These are phyloP conservation scores for Cynopterus brachyotis DNA, from an alignment of 2,113 vertebrate species.

Conservation along the genomic window DNA sequence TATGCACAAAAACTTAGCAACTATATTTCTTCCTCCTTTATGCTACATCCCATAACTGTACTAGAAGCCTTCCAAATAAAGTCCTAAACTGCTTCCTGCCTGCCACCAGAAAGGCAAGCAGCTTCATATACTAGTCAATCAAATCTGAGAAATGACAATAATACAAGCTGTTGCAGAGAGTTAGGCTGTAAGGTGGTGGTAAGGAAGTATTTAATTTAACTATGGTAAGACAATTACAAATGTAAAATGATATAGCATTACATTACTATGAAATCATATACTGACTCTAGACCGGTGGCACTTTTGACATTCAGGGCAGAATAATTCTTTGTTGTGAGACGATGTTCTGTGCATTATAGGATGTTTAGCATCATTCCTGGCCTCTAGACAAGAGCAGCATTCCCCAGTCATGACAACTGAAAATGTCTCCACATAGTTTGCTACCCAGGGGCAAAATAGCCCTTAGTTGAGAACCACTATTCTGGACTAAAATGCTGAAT, in stretches of 20 bases:
- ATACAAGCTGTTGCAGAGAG: neutral
- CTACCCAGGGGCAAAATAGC: neutral
- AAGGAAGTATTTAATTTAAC: neutral
- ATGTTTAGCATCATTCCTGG: neutral
- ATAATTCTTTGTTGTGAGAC: neutral
- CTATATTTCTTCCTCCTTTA: neutral
- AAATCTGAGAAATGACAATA: neutral
- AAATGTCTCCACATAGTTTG: neutral
- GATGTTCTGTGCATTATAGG: neutral
- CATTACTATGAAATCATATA: neutral
- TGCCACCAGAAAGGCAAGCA: neutral
- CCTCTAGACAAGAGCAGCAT: neutral
- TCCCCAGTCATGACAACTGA: neutral
- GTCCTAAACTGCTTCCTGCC: neutral
- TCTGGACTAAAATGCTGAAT: neutral
- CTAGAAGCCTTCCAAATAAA: neutral
- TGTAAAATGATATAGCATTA: neutral
- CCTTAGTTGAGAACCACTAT: neutral
- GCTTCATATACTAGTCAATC: neutral
- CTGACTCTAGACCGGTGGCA: neutral
- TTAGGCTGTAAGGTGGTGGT: neutral
- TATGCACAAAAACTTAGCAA: neutral
- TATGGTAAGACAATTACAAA: neutral
- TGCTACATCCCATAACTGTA: neutral
- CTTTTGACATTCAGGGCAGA: neutral